These are phyloP conservation scores for Agrotis ipsilon DNA, from an alignment of 2,888 invertebrate genomes.

Conservation along the genomic window DNA sequence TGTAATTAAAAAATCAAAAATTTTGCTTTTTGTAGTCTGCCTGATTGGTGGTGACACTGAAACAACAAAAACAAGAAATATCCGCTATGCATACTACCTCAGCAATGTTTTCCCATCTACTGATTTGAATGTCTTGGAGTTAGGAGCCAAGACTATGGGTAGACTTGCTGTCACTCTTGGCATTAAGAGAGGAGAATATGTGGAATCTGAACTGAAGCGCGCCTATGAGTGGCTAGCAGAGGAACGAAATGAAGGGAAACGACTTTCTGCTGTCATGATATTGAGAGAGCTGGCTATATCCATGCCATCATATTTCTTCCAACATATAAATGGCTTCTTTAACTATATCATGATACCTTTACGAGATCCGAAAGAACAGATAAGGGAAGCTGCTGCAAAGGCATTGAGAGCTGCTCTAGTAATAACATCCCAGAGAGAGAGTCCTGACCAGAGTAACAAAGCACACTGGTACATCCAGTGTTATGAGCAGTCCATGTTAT, in stretches of 20 bases:
- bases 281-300: constrained; percentile 97
- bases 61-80: constrained; percentile 96
- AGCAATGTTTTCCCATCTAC: constrained; percentile 97
- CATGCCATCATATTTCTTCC: constrained; percentile 99
- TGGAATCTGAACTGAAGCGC: constrained; percentile 98
- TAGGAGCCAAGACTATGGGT: constrained; percentile 98
- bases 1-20: not conserved
- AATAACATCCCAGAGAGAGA: constrained; percentile 98
- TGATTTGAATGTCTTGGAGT: constrained; percentile 97
- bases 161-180: constrained; percentile 97
- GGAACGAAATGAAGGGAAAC: constrained; percentile 97
- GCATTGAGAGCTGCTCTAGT: constrained; percentile 98
- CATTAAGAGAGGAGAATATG: constrained; percentile 98
- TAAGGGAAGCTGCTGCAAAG: constrained; percentile 97
- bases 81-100: constrained; percentile 97
- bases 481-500: constrained; percentile 96
- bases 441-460: constrained; percentile 96
- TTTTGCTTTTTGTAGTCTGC: constrained; percentile 92
- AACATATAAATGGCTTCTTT: constrained; percentile 97
- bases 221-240: constrained; percentile 98
- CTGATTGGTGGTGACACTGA: constrained; percentile 98
- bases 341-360: constrained; percentile 97
- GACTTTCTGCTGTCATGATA: constrained; percentile 97
- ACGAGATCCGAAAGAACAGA: constrained; percentile 97
- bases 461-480: constrained; percentile 98